Evolutionary conservation across 2,888 invertebrate genomes (phyloP).

Genomic region (Pollenia labialis): DNA sequence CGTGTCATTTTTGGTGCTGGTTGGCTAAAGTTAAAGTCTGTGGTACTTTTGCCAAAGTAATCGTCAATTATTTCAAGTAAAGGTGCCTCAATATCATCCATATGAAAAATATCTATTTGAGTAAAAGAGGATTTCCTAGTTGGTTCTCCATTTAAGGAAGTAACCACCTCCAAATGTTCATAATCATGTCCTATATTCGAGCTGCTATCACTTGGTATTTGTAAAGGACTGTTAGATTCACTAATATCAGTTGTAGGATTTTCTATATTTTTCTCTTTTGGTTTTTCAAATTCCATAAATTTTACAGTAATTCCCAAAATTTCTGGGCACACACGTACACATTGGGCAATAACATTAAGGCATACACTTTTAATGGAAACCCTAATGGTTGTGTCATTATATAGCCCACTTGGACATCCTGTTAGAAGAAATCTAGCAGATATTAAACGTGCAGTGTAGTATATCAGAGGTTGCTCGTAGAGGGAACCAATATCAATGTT

Average conservation of each 20-base stretch:
- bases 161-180: constrained; percentile 75
- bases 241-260: constrained; percentile 66
- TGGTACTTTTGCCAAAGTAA: constrained; percentile 86
- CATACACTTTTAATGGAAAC: constrained; percentile 96
- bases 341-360: constrained; percentile 90
- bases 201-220: constrained; percentile 75
- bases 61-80: constrained; percentile 87
- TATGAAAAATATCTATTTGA: constrained; percentile 63
- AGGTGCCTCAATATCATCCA: constrained; percentile 72
- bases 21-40: constrained; percentile 77
- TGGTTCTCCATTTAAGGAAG: constrained; percentile 25
- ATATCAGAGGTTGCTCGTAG: constrained; percentile 82
- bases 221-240: constrained; percentile 75
- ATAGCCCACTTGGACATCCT: constrained; percentile 84
- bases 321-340: constrained; percentile 90
- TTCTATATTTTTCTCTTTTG: background rate
- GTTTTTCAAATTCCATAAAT: constrained; percentile 84
- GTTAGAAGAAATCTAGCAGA: constrained; percentile 82
- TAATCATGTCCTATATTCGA: constrained; percentile 78
- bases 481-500: constrained; percentile 82
- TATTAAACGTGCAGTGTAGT: constrained; percentile 82
- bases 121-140: constrained; percentile 62
- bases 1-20: constrained; percentile 59
- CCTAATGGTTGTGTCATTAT: constrained; percentile 90
- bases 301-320: constrained; percentile 88